phyloP scores from a whole-genome alignment of 2,888 invertebrate genomes.

The Conchocele bisecta region DNA sequence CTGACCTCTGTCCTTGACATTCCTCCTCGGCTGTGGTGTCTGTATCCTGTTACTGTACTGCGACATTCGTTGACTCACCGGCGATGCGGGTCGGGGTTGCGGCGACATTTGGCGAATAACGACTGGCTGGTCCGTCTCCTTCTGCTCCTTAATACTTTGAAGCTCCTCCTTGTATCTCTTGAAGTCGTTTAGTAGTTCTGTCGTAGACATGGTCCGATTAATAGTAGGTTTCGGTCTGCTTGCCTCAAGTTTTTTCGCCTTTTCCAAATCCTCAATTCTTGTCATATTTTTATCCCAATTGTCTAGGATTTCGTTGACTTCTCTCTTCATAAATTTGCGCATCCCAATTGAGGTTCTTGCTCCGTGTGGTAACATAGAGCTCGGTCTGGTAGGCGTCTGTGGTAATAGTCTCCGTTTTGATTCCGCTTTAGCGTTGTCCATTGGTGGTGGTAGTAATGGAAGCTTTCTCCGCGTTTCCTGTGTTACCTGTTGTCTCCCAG shows the following conservation, averaged over 20 bases:
- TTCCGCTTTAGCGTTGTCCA: conserved; percentile 15
- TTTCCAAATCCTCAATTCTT: conserved; percentile 27
- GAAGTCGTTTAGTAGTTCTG: conserved; percentile 48
- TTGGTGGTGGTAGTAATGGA: conserved; percentile 32
- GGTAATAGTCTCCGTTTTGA: conserved; percentile 39
- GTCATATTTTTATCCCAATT: conserved; percentile 26
- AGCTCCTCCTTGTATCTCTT: conserved; percentile 30
- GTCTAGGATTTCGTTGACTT: conserved; percentile 36
- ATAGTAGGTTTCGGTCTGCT: conserved; percentile 31
- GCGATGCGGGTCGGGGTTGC: conserved; percentile 36
- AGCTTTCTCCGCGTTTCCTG: conserved; percentile 30
- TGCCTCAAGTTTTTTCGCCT: conserved; percentile 27
- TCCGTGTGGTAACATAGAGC: conserved; percentile 23
- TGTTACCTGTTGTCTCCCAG: conserved; percentile 27
- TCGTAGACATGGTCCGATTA: conserved; percentile 40
- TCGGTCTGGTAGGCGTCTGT: conserved; percentile 28
- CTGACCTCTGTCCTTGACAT: not conserved
- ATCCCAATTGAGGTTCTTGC: conserved; percentile 14
- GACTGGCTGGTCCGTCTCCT: conserved; percentile 24
- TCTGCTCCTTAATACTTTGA: conserved; percentile 16
- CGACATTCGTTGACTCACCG: conserved; percentile 29
- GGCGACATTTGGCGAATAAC: conserved; percentile 46
- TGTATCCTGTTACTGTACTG: conserved; percentile 24
- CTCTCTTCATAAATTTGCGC: conserved; percentile 30
- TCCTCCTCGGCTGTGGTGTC: not conserved